A percentile compares a stretch with the other conserved stretches of the same genome.
phyloP scores from a whole-genome alignment of 1,140 invertebrate species.

The Dreissena polymorpha region DNA sequence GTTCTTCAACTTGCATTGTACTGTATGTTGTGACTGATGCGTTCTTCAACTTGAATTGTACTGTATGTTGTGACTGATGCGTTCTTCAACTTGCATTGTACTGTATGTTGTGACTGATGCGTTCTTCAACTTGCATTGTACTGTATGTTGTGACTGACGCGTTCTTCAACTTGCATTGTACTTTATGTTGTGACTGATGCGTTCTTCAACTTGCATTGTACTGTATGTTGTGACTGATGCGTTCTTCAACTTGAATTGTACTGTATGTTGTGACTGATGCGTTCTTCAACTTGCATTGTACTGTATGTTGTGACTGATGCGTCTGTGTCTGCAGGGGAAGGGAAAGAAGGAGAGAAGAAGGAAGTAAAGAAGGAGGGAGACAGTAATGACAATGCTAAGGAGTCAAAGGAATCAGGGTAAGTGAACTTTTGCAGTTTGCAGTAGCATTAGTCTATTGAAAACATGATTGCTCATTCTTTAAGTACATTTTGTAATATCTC shows the following conservation, averaged over 20 bases:
- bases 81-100: too few relatives aligned
- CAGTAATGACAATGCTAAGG: slow-evolving; percentile 63
- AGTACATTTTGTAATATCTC: neutral
- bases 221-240: neutral
- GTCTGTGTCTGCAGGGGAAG: slow-evolving; percentile 54
- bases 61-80: too few relatives aligned
- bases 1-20: too few relatives aligned
- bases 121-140: too few relatives aligned
- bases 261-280: too few relatives aligned
- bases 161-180: neutral
- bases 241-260: too few relatives aligned
- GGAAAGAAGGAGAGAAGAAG: slow-evolving; percentile 69
- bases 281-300: too few relatives aligned
- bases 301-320: neutral
- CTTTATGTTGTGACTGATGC: too few relatives aligned
- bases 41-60: too few relatives aligned
- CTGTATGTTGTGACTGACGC: too few relatives aligned
- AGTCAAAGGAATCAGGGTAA: slow-evolving; percentile 48
- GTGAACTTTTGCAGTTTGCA: neutral
- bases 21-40: too few relatives aligned
- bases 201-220: neutral
- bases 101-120: too few relatives aligned
- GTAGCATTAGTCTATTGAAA: neutral
- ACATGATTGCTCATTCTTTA: neutral
- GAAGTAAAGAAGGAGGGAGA: slow-evolving; percentile 71